Evolutionary conservation across 2,888 invertebrate genomes (phyloP), one percentile per base, ranked within the genome.

Genomic region (Acanthosepion pharaonis): DNA sequence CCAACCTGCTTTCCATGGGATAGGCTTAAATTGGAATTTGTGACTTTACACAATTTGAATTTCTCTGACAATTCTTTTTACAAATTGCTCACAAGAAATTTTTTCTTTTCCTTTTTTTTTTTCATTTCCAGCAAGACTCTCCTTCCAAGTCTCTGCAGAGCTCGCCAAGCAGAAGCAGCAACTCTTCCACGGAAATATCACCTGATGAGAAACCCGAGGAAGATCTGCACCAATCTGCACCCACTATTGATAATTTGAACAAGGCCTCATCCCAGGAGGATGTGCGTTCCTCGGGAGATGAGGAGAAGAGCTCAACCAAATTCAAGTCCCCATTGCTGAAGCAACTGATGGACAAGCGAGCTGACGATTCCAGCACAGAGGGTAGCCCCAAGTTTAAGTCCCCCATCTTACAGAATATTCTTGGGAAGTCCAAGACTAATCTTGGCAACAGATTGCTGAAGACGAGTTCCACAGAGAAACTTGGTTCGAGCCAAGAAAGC

Each of bases 271-370:
- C 94, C 9, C 94, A 91, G 91, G 94, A 94, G 91, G 64, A 91
- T 28, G n/a, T 94, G 25, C 93, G 55, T 6, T 49, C 51, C 55
- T 78, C 78, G 8, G 91, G 51, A 28, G 94, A 94, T 4, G 94
- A 94, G 49, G 92, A 94, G 93, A 49, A 94, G 78, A 93, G 51
- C 55, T 94, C 95, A 55, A 95, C 96, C 49, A 96, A 96, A 95
- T 97, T 97, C 96, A 96, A 96, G 94, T 97, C 97, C 51, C 97
- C 97, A 42, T 95, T 97, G 4, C 96, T 97, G 93, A 96, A 97
- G 95, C 96, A 97, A 95, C 96, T 97, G 91, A 96, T 96, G 93
- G 96, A 96, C 94, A 96, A 95, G 92, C 96, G 96, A 94, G 94
- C 95, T 6, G 95, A 95, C 11, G 95, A 95, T 59, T 95, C 95